Evolutionary conservation across 2,888 invertebrate genomes (phyloP).

Genomic region (Iselma pallidipennis): DNA sequence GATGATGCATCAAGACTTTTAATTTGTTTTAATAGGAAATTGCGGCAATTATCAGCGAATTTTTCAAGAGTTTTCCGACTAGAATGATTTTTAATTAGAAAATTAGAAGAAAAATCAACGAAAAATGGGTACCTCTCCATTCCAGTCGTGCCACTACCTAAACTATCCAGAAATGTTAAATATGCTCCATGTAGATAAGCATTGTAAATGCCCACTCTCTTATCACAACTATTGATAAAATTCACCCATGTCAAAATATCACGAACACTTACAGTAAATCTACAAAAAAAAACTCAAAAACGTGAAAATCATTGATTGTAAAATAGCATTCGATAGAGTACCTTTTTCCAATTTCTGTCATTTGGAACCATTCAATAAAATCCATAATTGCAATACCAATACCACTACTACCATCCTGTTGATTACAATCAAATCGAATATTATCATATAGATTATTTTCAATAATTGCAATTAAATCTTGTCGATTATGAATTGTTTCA

Average conservation of each 20-base stretch:
- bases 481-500: conserved; percentile 69
- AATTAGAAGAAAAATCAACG: background rate
- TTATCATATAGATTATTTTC: conserved; percentile 72
- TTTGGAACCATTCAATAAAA: conserved; percentile 77
- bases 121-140: conserved; percentile 64
- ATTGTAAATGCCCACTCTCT: conserved; percentile 58
- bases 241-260: conserved; percentile 92
- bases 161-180: conserved; percentile 87
- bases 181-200: conserved; percentile 90
- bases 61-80: conserved; percentile 48
- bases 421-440: conserved; percentile 58
- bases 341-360: conserved; percentile 69
- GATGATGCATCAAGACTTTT: conserved; percentile 33
- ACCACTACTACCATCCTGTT: conserved; percentile 60
- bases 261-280: conserved; percentile 85
- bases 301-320: no score
- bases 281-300: conserved; percentile 54
- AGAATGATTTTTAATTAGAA: conserved; percentile 28
- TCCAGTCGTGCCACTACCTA: conserved; percentile 82
- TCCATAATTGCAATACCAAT: conserved; percentile 76
- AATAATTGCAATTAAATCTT: conserved; percentile 80
- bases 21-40: conserved; percentile 63
- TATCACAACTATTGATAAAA: conserved; percentile 75
- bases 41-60: conserved; percentile 59
- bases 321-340: background rate